Evolutionary conservation across 2,888 invertebrate genomes (phyloP).

Genomic region (Merodon equestris): DNA sequence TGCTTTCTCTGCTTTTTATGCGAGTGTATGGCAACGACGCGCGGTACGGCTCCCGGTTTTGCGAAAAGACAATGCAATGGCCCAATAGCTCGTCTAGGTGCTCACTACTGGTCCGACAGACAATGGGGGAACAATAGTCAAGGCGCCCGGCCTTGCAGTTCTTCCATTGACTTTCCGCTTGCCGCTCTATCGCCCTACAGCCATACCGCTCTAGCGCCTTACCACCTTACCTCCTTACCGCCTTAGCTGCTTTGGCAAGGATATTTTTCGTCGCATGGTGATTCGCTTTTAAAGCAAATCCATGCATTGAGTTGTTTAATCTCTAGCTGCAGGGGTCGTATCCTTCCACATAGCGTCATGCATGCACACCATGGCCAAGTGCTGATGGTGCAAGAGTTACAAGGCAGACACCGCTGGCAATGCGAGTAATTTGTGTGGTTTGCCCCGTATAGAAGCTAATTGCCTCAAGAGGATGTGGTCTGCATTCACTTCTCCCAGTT

Average conservation of each 20-base stretch:
- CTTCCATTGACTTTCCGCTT: too few species aligned
- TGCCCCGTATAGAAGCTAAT: conserved; percentile 8
- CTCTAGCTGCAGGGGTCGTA: conserved; percentile 18
- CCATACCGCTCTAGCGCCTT: conserved; percentile 32
- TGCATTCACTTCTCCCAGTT: too few species aligned
- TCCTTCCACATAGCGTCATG: neutral
- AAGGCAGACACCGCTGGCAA: too few species aligned
- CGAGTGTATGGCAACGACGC: neutral
- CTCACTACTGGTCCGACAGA: too few species aligned
- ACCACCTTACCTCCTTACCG: conserved; percentile 22
- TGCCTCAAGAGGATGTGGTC: neutral
- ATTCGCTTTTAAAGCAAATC: conserved; percentile 59
- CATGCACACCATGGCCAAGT: too few species aligned
- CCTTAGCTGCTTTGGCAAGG: conserved; percentile 50
- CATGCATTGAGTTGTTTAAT: conserved; percentile 65
- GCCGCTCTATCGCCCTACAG: too few species aligned
- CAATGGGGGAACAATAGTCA: too few species aligned
- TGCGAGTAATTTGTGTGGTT: conserved; percentile 33
- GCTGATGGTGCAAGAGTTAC: too few species aligned
- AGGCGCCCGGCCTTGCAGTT: too few species aligned
- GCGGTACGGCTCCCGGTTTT: conserved; percentile 32
- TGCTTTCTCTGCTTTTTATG: too few species aligned
- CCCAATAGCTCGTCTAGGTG: neutral
- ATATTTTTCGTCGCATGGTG: conserved; percentile 62
- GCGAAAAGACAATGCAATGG: conserved; percentile 57